Evolutionary conservation across 2,888 invertebrate genomes (phyloP).

Genomic region (Hermodice carunculata): DNA sequence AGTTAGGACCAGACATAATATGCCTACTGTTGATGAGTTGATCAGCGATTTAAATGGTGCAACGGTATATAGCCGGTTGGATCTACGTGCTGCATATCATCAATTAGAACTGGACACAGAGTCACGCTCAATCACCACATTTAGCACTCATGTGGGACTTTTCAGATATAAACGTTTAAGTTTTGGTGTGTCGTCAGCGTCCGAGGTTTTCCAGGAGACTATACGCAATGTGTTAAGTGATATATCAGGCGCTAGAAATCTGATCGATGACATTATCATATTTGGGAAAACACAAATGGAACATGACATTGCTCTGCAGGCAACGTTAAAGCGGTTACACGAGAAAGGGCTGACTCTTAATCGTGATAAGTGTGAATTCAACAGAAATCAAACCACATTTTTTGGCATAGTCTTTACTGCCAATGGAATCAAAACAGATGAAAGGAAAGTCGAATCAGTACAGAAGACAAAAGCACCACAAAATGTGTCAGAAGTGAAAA

Average conservation of each 20-base stretch:
- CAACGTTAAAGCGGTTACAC: constrained; percentile 40
- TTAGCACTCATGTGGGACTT: constrained; percentile 44
- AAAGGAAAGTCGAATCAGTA: constrained; percentile 14
- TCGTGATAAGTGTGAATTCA: constrained; percentile 56
- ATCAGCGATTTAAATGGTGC: constrained; percentile 42
- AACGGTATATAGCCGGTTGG: constrained; percentile 41
- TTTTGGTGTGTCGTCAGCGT: constrained; percentile 62
- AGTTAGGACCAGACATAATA: constrained; percentile 35
- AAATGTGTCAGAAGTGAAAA: constrained; percentile 43
- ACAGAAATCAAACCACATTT: background rate
- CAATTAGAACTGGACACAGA: constrained; percentile 43
- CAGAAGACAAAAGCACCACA: constrained; percentile 42
- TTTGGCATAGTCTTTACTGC: constrained; percentile 20
- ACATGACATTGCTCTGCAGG: constrained; percentile 52
- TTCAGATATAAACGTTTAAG: constrained; percentile 40
- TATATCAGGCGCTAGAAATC: constrained; percentile 61
- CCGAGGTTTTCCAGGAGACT: constrained; percentile 69
- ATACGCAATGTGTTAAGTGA: constrained; percentile 59
- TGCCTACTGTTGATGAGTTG: constrained; percentile 45
- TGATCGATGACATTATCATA: constrained; percentile 67
- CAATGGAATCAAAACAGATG: constrained; percentile 1
- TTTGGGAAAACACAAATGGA: constrained; percentile 49
- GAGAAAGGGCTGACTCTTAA: constrained; percentile 45
- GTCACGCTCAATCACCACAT: constrained; percentile 47
- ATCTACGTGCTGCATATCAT: constrained; percentile 44